A percentile compares a stretch with the other conserved stretches of the same genome.
Evolutionary conservation across 35 echinoderm and acorn worm species (phyloP).

Genomic region (Strongylocentrotus purpuratus): DNA sequence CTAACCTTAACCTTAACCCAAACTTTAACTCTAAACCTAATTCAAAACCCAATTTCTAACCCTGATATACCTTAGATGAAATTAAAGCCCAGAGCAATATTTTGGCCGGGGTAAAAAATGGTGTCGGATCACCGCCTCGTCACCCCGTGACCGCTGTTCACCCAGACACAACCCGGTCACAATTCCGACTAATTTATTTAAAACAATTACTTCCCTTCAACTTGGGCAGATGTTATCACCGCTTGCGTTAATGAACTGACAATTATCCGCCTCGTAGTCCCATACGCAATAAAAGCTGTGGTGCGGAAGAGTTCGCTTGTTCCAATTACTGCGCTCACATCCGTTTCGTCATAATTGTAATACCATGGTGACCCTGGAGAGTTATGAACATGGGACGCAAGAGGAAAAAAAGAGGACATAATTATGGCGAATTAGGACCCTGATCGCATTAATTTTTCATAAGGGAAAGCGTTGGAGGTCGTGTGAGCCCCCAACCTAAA

Average conservation of each 20-base stretch:
- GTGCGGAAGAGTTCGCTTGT: conserved; percentile 37
- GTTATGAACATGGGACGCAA: not conserved
- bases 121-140: not conserved
- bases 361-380: not conserved
- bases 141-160: conserved; percentile 21
- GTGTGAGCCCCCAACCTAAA: not conserved
- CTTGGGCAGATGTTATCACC: conserved; percentile 10
- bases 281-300: conserved; percentile 35
- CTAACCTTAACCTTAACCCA: too few species aligned
- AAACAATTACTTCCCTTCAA: conserved; percentile 40
- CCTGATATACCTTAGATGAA: too few species aligned
- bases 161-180: conserved; percentile 23
- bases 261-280: conserved; percentile 26
- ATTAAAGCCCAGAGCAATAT: too few species aligned
- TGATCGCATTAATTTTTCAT: conserved; percentile 5
- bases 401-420: not conserved
- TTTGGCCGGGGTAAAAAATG: not conserved
- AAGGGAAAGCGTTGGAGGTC: not conserved
- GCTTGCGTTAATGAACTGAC: conserved; percentile 35
- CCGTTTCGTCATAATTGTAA: conserved; percentile 21
- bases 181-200: conserved; percentile 19
- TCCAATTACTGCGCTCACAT: conserved; percentile 34
- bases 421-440: not conserved
- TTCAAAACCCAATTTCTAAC: too few species aligned
- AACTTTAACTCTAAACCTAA: too few species aligned